These are phyloP conservation scores for Monarcha castaneiventris DNA, from an alignment of 2,113 vertebrate species.

Conservation along the genomic window DNA sequence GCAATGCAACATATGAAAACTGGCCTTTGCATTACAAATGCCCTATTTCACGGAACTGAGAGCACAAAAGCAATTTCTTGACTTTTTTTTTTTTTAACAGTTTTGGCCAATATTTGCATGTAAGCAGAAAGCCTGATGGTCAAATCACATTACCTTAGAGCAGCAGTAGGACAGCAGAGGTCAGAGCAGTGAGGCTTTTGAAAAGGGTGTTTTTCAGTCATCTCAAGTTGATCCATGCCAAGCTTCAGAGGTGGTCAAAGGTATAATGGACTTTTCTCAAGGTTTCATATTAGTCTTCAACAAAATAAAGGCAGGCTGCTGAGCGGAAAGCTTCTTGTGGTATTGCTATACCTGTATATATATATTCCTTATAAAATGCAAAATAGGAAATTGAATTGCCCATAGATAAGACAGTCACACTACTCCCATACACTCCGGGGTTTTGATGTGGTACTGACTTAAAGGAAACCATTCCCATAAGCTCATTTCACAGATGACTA, in stretches of 20 bases:
- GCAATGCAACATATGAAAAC: background rate
- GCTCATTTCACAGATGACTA: conserved; percentile 31
- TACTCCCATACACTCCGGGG: background rate
- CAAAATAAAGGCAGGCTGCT: background rate
- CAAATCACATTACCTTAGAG: background rate
- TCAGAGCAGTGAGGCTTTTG: background rate
- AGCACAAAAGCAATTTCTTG: background rate
- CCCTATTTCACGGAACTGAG: background rate
- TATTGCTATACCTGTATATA: background rate
- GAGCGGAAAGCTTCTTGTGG: background rate
- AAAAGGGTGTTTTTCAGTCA: accelerated
- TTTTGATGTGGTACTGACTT: conserved; percentile 44
- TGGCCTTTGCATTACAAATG: background rate
- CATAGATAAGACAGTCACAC: background rate
- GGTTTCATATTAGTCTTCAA: background rate
- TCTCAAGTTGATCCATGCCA: background rate
- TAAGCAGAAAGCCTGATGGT: background rate
- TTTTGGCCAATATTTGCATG: background rate
- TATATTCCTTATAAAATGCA: background rate
- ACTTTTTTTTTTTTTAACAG: background rate
- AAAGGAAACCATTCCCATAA: conserved; percentile 11
- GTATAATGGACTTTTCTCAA: background rate
- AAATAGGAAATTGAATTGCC: background rate
- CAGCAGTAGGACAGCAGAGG: background rate
- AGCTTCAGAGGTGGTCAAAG: background rate